Percentiles rank a stretch among this genome's conserved stretches.
These are phyloP conservation scores for Cataglyphis rosenhaueri DNA, from an alignment of 2,888 invertebrate genomes.

Conservation along the genomic window DNA sequence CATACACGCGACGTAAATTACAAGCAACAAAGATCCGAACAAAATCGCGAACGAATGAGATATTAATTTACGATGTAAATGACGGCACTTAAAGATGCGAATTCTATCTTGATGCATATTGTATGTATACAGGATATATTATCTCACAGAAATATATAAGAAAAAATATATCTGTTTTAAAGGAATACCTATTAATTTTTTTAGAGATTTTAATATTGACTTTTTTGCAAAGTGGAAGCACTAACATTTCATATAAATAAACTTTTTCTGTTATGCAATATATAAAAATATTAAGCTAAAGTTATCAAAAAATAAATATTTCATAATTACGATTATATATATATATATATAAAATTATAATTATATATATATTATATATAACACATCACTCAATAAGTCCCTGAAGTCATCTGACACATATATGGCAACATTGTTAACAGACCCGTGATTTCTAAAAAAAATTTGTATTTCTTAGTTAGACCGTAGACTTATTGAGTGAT, in stretches of 20 bases:
- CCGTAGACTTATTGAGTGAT: too few species aligned
- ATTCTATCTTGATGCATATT: neutral
- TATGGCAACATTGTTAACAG: too few species aligned
- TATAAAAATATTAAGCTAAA: neutral
- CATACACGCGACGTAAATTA: constrained; percentile 42
- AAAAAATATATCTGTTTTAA: neutral
- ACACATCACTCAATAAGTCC: too few species aligned
- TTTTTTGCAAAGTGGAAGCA: neutral
- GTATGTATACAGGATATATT: neutral
- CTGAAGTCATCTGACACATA: too few species aligned
- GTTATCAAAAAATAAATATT: neutral
- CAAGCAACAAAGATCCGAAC: neutral
- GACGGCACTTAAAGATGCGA: neutral
- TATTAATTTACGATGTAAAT: constrained; percentile 22
- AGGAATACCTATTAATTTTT: neutral
- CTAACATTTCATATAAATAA: neutral
- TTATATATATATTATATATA: too few species aligned
- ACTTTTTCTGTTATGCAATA: neutral
- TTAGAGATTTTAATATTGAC: neutral
- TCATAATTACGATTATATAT: neutral
- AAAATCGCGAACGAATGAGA: neutral
- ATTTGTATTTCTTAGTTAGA: too few species aligned
- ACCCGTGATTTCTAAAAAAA: too few species aligned
- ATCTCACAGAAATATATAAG: neutral
- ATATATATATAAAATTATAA: too few species aligned